A percentile compares a stretch with the other conserved stretches of the same genome.
phyloP scores from a whole-genome alignment of 2,888 invertebrate species.

The Diarsia brunnea region DNA sequence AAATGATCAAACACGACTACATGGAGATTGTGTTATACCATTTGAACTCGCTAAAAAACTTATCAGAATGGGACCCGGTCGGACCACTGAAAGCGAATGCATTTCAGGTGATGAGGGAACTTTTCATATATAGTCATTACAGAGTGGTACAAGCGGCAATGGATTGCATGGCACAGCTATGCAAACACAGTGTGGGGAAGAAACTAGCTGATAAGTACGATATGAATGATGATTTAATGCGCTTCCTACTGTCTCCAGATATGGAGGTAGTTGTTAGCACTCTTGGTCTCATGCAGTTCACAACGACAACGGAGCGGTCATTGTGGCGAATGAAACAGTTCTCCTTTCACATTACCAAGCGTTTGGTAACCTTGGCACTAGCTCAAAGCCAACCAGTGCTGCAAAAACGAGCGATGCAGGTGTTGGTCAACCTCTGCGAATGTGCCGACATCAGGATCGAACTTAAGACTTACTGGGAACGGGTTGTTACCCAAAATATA shows the following conservation, averaged over 20 bases:
- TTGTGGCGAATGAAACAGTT: constrained; percentile 86
- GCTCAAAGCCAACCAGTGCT: constrained; percentile 77
- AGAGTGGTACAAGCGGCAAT: constrained; percentile 79
- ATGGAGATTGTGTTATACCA: constrained; percentile 81
- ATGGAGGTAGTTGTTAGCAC: constrained; percentile 79
- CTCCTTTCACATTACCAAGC: constrained; percentile 74
- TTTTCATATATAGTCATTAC: constrained; percentile 75
- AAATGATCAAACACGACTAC: constrained; percentile 83
- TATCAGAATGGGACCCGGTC: constrained; percentile 82
- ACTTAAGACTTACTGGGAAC: constrained; percentile 77
- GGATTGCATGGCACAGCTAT: constrained; percentile 83
- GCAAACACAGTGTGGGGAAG: constrained; percentile 83
- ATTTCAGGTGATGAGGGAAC: constrained; percentile 79
- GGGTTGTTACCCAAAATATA: constrained; percentile 67
- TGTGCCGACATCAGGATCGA: constrained; percentile 82
- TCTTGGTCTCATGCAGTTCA: constrained; percentile 78
- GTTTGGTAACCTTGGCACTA: constrained; percentile 74
- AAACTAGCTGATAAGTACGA: constrained; percentile 82
- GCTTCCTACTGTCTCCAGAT: constrained; percentile 68
- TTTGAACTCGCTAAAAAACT: constrained; percentile 78
- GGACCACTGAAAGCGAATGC: constrained; percentile 81
- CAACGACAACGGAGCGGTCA: constrained; percentile 82
- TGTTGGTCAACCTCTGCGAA: constrained; percentile 85
- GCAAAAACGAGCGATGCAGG: constrained; percentile 81
- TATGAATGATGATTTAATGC: constrained; percentile 73